phyloP scores from a whole-genome alignment of 2,797 vertebrate species.

The Gymnodraco acuticeps region DNA sequence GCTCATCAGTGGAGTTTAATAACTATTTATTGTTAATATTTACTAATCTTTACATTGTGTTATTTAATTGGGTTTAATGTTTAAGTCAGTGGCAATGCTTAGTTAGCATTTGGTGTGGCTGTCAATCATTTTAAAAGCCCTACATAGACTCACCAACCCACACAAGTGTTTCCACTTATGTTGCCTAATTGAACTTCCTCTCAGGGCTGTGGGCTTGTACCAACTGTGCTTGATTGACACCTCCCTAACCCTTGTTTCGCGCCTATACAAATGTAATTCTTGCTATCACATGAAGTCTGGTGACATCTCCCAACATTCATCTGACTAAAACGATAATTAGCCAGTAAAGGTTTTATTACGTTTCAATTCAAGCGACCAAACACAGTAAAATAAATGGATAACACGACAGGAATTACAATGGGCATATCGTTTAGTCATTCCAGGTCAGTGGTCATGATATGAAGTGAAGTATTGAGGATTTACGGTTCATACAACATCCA shows the following conservation, averaged over 20 bases:
- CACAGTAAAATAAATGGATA: background rate
- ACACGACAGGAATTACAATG: background rate
- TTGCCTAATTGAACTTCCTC: background rate
- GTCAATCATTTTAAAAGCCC: background rate
- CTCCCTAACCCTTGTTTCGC: background rate
- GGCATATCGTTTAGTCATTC: background rate
- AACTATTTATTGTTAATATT: background rate
- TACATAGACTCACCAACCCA: background rate
- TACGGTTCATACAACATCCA: background rate
- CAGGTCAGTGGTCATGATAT: background rate
- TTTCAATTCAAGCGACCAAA: background rate
- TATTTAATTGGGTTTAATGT: background rate
- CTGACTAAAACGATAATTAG: background rate
- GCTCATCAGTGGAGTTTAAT: background rate
- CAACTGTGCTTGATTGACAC: background rate
- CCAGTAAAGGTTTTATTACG: background rate
- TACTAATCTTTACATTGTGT: background rate
- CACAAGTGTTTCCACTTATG: constrained; percentile 9
- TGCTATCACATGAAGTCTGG: background rate
- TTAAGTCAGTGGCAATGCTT: background rate
- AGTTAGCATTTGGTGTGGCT: background rate
- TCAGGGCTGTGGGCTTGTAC: background rate
- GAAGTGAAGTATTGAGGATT: background rate
- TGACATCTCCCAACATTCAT: background rate
- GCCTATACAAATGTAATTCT: background rate